Evolutionary conservation across 2,797 vertebrate genomes (phyloP).

Genomic region (Glossophaga mutica): DNA sequence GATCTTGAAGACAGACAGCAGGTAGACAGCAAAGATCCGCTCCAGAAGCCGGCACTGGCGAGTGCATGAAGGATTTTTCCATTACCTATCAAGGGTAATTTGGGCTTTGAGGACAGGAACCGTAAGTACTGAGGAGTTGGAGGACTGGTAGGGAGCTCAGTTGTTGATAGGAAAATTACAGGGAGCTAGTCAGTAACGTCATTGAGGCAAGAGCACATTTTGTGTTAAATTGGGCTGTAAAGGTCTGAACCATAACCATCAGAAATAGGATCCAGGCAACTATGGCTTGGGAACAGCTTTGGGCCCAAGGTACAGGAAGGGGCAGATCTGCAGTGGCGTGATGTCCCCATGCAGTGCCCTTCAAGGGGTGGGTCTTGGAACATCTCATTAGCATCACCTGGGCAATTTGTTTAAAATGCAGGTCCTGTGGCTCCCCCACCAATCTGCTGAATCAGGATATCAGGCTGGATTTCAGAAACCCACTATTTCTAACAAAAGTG

Average conservation of each 20-base stretch:
- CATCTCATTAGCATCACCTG: background rate
- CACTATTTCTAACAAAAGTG: background rate
- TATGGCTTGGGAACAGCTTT: slow-evolving; percentile 18
- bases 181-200: slow-evolving; percentile 52
- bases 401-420: background rate
- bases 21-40: background rate
- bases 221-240: slow-evolving; percentile 68
- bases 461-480: background rate
- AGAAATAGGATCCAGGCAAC: slow-evolving; percentile 52
- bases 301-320: background rate
- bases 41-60: background rate
- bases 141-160: slow-evolving; percentile 50
- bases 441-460: background rate
- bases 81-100: slow-evolving; percentile 55
- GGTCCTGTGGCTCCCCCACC: background rate
- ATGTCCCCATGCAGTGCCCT: background rate
- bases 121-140: slow-evolving; percentile 36
- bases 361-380: background rate
- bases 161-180: slow-evolving; percentile 75
- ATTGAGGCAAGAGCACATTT: slow-evolving; percentile 72
- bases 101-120: slow-evolving; percentile 55
- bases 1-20: background rate
- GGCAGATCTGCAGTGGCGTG: background rate
- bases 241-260: slow-evolving; percentile 57
- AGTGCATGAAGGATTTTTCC: slow-evolving; percentile 43